Evolutionary conservation across 2,113 vertebrate genomes (phyloP), one percentile per base, ranked within the genome.

Genomic region (Pagrus major): DNA sequence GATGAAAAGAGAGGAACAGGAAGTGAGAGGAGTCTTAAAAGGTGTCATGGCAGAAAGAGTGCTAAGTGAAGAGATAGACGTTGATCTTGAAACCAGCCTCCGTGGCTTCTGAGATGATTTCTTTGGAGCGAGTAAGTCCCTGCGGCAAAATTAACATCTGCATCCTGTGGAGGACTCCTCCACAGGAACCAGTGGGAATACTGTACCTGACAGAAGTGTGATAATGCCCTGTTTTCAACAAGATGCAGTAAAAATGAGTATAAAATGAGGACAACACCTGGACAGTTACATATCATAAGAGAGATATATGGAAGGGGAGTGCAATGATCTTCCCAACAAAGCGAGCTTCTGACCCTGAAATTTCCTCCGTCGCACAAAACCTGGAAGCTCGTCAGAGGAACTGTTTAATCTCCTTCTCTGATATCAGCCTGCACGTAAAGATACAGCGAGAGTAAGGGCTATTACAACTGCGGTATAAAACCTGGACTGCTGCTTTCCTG

Each of bases 361-460:
- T 74, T 74, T 86, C 81, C 76, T 78, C 71, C 55, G 25, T 66
- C 10, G 31, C 59, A 92, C 87, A 92, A 93, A 92, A 84, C 66
- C 86, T 85, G 90, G 89, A 92, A 92, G 81, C 83, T 88, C n/a
- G 75, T 88, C 89, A 90, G 71, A 85, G 86, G 81, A 94, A 88
- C 76, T 64, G 20, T 69, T 66, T 23, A 21, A 68, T 86, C 85
- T 86, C 56, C 78, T 49, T 63, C 58, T 79, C 54, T 61, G 63
- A 78, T 80, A 82, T 80, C 65, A 81, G 33, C 59, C 70, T 78
- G 64, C 54, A 76, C 71, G 47, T 69, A 68, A 60, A 74, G 76
- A 76, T 46, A 54, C 16, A 20, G 12, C 58, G 27, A 49, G 71
- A 58, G 76, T 54, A 49, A 71, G 18, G 39, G 21, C 20, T 63